Percentiles rank a stretch among this genome's conserved stretches.
These are phyloP conservation scores for Hypomesus transpacificus DNA, from an alignment of 2,113 vertebrate species.

Conservation along the genomic window DNA sequence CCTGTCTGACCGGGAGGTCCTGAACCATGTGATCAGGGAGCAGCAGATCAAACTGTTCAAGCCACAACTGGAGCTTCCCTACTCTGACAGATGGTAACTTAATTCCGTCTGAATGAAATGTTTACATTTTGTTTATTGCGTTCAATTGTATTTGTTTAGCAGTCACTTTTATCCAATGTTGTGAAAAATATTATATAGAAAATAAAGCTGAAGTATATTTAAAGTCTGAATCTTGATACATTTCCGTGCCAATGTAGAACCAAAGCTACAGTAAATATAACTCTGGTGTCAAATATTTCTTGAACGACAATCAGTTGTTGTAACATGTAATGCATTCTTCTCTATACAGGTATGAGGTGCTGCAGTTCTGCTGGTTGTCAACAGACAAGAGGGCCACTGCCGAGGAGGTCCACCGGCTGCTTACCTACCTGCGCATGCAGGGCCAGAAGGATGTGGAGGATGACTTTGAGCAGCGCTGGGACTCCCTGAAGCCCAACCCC, in stretches of 20 bases:
- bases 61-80: slow-evolving; percentile 87
- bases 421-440: slow-evolving; percentile 93
- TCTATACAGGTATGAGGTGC: slow-evolving; percentile 85
- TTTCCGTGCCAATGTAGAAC: too few relatives aligned
- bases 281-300: too few relatives aligned
- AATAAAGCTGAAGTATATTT: too few relatives aligned
- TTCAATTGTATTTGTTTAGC: too few relatives aligned
- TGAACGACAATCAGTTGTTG: too few relatives aligned
- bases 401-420: slow-evolving; percentile 89
- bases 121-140: too few relatives aligned
- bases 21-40: slow-evolving; percentile 89
- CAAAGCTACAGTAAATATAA: too few relatives aligned
- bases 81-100: slow-evolving; percentile 91
- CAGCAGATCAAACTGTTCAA: slow-evolving; percentile 86
- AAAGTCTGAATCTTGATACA: neutral
- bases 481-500: slow-evolving; percentile 85
- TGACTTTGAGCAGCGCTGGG: slow-evolving; percentile 95
- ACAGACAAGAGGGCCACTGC: slow-evolving; percentile 88
- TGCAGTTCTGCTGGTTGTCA: slow-evolving; percentile 94
- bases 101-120: too few relatives aligned
- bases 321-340: neutral
- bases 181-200: too few relatives aligned
- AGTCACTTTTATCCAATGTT: neutral
- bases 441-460: slow-evolving; percentile 88
- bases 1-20: slow-evolving; percentile 87